Evolutionary conservation across 2,113 vertebrate genomes (phyloP).

Genomic region (Malaclemys terrapin): DNA sequence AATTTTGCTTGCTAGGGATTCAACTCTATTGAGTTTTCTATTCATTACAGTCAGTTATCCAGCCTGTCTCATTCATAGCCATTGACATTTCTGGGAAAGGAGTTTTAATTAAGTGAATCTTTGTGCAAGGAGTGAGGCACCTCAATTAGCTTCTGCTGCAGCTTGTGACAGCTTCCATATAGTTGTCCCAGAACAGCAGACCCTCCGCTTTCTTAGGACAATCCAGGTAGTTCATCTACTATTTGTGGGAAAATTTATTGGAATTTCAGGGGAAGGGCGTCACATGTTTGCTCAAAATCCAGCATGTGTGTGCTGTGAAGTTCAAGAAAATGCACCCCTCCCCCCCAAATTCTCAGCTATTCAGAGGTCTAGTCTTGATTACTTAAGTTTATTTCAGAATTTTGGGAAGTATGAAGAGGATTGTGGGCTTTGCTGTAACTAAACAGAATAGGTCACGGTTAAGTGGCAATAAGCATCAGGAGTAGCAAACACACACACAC

Average conservation of each 20-base stretch:
- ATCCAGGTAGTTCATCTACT: not conserved
- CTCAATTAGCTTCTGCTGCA: not conserved
- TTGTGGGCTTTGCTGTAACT: not conserved
- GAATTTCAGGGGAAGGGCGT: not conserved
- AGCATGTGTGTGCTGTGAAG: fast-evolving
- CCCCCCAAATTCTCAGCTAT: not conserved
- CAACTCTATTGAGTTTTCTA: not conserved
- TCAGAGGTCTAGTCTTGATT: not conserved
- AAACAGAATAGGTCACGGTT: not conserved
- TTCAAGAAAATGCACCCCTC: not conserved
- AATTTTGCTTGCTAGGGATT: not conserved
- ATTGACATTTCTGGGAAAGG: not conserved
- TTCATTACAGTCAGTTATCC: not conserved
- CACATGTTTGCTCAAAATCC: not conserved
- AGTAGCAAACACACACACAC: not conserved
- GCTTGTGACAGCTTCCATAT: not conserved
- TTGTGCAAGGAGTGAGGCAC: not conserved
- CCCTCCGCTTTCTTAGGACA: not conserved
- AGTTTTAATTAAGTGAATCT: not conserved
- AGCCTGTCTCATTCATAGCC: not conserved
- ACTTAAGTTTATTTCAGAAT: not conserved
- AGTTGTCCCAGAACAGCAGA: not conserved
- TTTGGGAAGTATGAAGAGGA: not conserved
- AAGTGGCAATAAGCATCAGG: not conserved
- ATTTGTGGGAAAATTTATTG: too few relatives aligned